Evolutionary conservation across 1,140 invertebrate genomes (phyloP), one percentile per base, ranked within the genome.

Genomic region (Linepithema humile): DNA sequence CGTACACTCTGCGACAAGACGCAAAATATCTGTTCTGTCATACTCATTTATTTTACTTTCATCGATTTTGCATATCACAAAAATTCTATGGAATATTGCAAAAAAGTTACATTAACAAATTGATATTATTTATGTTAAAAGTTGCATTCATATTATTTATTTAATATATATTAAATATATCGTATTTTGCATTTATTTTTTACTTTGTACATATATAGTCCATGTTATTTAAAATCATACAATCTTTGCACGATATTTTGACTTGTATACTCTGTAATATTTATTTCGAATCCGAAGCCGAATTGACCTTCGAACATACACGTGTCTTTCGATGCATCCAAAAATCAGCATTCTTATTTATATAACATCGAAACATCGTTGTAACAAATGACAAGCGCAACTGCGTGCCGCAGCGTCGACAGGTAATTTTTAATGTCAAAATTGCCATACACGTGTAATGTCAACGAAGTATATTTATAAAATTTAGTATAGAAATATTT

Each of bases 291-390:
- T 32, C 20, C 45, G 35, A n/a, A n/a, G 1, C 23, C 45, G 50
- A 35, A 29, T 29, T 26, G n/a, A 48, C 1, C 10, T 32, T 23
- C 20, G 35, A 55, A 5, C 62, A 50, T 15, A 35, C 20, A 26
- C 23, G 38, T 20, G 45, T 67, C 45, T 29, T 32, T 20, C 26
- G 35, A 26, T 26, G 70, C 35, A 38, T 43, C 32, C 17, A 23
- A 53, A 20, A 69, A 69, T 69, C 59, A 77, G 15, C 60, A 50
- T 67, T 77, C 57, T 78, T 78, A 78, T 78, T 69, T 69, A 78
- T 40, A 15, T 10, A 53, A 67, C 9, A 29, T 67, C n/a, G 32
- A 50, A 40, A 12, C 32, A 40, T 53, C 32, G 23, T 38, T 35
- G 45, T 32, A 67, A 53, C 32, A 45, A 69, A 53, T 50, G 9